Base-by-base conservation (phyloP, 64 coral and sea anemone genomes). In the Actinia equina region DNA sequence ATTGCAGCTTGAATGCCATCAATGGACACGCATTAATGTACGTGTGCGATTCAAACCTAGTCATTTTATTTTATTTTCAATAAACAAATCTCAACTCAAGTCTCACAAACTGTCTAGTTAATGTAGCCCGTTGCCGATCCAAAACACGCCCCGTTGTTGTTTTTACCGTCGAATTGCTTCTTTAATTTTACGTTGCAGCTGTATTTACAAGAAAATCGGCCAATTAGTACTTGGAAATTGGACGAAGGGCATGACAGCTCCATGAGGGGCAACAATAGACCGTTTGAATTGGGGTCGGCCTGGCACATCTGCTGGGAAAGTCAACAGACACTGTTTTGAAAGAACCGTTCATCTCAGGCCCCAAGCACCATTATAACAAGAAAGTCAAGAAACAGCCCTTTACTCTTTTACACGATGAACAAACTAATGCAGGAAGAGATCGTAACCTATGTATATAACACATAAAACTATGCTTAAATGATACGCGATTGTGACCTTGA, bases 151-250 rank as follows among this genome's bases (percentile, higher is more conserved):
- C 69, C n/a, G 23, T 42, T 74, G 69, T 26, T 74, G 41, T 74
- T 74, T 74, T 74, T 74, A 74, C 69, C 26, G 26, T 74, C 10
- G 25, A 74, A 74, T 74, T 74, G 27, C 27, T 41, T 74, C 69
- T 95, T 92, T 83, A 76, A 92, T 83, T 95, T 82, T 52, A 22
- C 44, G 17, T 80, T 86, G 58, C 94, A 96, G 94, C 94, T 96
- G 94, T 96, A 89, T 93, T 93, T 76, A 92, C 91, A 87, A 52
- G 86, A 89, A 96, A 92, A 90, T 88, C 78, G 82, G 71, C 59
- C 81, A 96, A 92, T 96, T 96, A 96, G 89, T 93, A 83, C 71
- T 88, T 90, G 55, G 87, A 96, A 93, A 87, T 86, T 71, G 52
- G 58, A 71, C 58, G 86, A 62, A 64, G 59, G 76, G 71, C 49